Conservation (phyloP, 2,888 invertebrate genomes). For the Mimachlamys varia region DNA sequence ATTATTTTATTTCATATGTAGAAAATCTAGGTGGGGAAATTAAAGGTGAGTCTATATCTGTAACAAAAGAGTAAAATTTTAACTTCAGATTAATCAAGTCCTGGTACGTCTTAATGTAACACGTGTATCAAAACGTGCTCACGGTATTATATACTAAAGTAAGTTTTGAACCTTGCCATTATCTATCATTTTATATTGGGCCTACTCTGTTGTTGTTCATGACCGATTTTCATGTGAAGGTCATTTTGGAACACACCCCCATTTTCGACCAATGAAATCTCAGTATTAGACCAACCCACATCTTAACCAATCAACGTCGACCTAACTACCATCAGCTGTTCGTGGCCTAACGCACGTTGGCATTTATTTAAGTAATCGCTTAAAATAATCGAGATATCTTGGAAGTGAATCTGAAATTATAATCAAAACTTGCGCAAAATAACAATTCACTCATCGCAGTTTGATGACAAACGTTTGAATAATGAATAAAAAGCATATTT, state of each 20-base stretch:
- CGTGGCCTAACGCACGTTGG: neutral
- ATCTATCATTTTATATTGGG: too few species aligned
- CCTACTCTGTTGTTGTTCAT: neutral
- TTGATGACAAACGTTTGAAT: neutral
- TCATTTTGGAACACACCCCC: slow-evolving; percentile 12
- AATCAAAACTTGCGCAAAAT: neutral
- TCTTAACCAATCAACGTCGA: slow-evolving; percentile 5
- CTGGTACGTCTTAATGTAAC: too few species aligned
- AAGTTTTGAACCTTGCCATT: too few species aligned
- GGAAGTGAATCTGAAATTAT: neutral
- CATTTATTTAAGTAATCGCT: neutral
- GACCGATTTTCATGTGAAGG: neutral
- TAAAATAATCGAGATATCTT: neutral
- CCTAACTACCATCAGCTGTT: slow-evolving; percentile 1
- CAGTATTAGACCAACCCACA: neutral
- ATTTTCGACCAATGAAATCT: neutral
- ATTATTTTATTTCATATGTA: too few species aligned
- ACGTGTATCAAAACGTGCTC: too few species aligned
- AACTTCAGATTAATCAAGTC: too few species aligned
- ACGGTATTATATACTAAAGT: too few species aligned
- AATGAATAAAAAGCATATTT: neutral
- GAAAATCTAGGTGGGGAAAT: too few species aligned
- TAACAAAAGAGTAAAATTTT: too few species aligned
- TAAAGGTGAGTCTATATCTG: too few species aligned
- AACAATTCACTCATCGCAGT: neutral